Evolutionary conservation across 92 coral and sea anemone species (phyloP), one percentile per base, ranked within the genome.

Genomic region (Palythoa caribaeorum): DNA sequence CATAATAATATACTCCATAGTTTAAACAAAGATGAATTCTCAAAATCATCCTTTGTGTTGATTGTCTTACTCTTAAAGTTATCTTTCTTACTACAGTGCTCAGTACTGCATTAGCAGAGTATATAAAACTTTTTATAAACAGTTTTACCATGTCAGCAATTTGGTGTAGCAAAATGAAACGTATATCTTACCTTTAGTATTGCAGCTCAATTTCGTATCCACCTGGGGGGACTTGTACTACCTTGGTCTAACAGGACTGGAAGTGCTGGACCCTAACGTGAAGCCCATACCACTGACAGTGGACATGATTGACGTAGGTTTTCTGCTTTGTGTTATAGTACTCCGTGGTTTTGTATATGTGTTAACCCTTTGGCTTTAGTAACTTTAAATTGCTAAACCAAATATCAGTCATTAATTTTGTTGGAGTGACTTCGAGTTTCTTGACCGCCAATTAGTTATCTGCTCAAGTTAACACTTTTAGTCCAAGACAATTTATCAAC

Each of bases 171-270:
- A 35, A 36, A 35, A 0, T 17, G 2, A 59, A 10, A 10, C 21
- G 19, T 13, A 44, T 21, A 77, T 54, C 28, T 16, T 77, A 1
- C 15, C 5, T 90, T 87, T 76, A 96, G 99, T 95, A 21, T 79
- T 96, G 73, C 94, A 96, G 94, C 86, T 96, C 59, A 93, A 92
- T 91, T 92, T 95, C 71, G 84, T 92, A 44, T 87, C 94, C 77
- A 96, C 99, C 15, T 96, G 99, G 99, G 99, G 99, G 17, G 98
- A 96, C 83, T 90, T 90, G 73, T 91, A 93, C 79, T 96, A 95
- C 90, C 90, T 96, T 80, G 98, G 99, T 39, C 92, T 96, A 9
- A 95, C 99, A 38, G 99, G 99, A 12, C 83, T 96, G 44, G 96
- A 95, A 63, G 73, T 96, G 36, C 89, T 96, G 57, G 96, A 94